Conservation (phyloP, 2,797 vertebrate species). For the Argyrosomus regius region DNA sequence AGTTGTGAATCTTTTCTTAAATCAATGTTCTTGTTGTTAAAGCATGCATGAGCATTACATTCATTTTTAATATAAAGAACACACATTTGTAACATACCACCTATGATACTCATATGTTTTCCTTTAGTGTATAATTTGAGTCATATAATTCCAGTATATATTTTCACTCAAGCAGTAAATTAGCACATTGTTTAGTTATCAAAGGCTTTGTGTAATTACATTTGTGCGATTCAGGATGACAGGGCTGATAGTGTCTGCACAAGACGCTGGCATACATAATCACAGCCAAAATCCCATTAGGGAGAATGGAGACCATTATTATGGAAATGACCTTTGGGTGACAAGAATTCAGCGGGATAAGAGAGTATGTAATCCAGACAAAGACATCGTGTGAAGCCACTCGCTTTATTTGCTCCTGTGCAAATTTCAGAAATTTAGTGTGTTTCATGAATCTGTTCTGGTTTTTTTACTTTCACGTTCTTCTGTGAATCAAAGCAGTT, state of each 20-base stretch:
- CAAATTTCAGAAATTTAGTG: constrained; percentile 61
- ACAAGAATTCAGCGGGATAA: constrained; percentile 80
- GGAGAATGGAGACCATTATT: constrained; percentile 81
- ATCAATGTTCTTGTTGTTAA: constrained; percentile 29
- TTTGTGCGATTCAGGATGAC: constrained; percentile 81
- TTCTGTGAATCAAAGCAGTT: constrained; percentile 12
- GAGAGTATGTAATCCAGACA: constrained; percentile 78
- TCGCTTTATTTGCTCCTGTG: constrained; percentile 63
- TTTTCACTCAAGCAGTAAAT: constrained; percentile 81
- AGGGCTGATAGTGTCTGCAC: constrained; percentile 77
- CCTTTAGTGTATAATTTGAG: constrained; percentile 57
- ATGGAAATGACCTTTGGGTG: constrained; percentile 86
- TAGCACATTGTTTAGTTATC: constrained; percentile 83
- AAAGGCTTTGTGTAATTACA: constrained; percentile 84
- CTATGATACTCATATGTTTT: constrained; percentile 39
- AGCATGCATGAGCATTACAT: constrained; percentile 44
- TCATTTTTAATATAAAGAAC: constrained; percentile 37
- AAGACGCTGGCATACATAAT: constrained; percentile 81
- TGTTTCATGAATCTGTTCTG: constrained; percentile 41
- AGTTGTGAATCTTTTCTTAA: constrained; percentile 2
- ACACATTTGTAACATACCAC: constrained; percentile 26
- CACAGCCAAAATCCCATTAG: constrained; percentile 83
- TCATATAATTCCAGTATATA: constrained; percentile 52
- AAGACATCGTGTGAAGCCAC: constrained; percentile 61
- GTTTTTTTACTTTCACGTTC: constrained; percentile 32